phyloP scores from a whole-genome alignment of 2,888 invertebrate genomes.

The Sclerodermus sp. region DNA sequence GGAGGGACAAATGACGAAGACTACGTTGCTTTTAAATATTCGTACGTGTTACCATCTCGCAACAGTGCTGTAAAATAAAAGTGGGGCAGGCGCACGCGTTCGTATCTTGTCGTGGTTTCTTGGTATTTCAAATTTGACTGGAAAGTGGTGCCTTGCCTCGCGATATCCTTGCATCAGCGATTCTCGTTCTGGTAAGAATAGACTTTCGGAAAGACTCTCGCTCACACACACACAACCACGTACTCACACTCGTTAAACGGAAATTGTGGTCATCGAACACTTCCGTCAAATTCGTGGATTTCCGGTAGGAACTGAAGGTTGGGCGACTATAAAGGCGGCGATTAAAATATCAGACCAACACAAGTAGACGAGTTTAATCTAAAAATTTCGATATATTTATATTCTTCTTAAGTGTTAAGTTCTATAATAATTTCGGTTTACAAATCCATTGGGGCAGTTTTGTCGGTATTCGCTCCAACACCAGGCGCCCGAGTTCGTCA shows the following conservation, averaged over 20 bases:
- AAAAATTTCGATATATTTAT: conserved; percentile 28
- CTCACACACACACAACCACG: too few species aligned
- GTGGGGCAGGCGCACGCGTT: too few species aligned
- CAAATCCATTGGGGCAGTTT: conserved; percentile 33
- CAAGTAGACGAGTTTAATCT: conserved; percentile 15
- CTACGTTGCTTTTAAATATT: too few species aligned
- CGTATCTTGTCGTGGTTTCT: too few species aligned
- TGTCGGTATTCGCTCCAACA: conserved; percentile 10
- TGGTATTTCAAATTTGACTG: too few species aligned
- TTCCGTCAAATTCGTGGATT: conserved; percentile 5
- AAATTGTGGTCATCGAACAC: conserved; percentile 9
- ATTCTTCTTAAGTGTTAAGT: conserved; percentile 15
- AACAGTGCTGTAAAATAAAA: too few species aligned
- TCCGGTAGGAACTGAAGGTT: neutral
- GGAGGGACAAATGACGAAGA: too few species aligned
- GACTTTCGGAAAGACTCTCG: too few species aligned
- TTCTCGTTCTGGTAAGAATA: too few species aligned
- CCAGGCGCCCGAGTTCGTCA: conserved; percentile 11
- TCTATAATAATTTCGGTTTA: conserved; percentile 30
- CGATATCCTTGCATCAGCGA: too few species aligned
- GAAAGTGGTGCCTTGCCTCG: too few species aligned
- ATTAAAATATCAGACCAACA: conserved; percentile 1
- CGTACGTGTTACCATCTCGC: too few species aligned
- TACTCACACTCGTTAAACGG: conserved; percentile 5
- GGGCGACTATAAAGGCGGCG: neutral